Evolutionary conservation across 2,113 vertebrate species (phyloP).

Genomic region (Nothocercus julius): DNA sequence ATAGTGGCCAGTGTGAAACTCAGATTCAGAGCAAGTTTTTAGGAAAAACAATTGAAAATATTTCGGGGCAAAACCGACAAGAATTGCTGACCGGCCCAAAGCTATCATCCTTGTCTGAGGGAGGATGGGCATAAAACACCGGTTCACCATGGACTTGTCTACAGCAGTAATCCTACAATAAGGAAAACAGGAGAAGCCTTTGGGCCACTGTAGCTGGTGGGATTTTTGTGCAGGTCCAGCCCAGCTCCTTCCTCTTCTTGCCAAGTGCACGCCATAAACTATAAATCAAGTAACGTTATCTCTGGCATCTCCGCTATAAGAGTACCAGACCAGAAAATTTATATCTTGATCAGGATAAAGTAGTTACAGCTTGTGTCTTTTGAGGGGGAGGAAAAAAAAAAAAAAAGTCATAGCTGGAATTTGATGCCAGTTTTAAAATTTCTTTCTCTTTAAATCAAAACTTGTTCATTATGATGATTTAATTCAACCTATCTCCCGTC

Average conservation of each 20-base stretch:
- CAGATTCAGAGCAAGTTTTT: neutral
- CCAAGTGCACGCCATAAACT: neutral
- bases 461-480: neutral
- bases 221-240: fast-evolving
- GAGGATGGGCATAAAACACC: neutral
- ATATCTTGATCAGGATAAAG: neutral
- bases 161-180: neutral
- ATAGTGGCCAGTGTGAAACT: neutral
- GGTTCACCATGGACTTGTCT: neutral
- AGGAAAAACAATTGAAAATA: neutral
- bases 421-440: conserved; percentile 5
- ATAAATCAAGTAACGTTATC: neutral
- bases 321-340: conserved; percentile 11
- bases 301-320: neutral
- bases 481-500: conserved; percentile 10
- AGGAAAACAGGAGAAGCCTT: neutral
- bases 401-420: conserved; percentile 32
- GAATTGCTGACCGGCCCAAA: neutral
- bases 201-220: neutral
- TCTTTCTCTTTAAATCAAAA: conserved; percentile 11
- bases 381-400: neutral
- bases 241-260: neutral
- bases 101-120: neutral
- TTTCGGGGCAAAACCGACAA: neutral
- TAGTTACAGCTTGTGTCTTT: neutral